Percentiles rank a stretch among this genome's conserved stretches.
Conservation (phyloP, 2,888 invertebrate genomes). For the Rambutsinella grinnellia region DNA sequence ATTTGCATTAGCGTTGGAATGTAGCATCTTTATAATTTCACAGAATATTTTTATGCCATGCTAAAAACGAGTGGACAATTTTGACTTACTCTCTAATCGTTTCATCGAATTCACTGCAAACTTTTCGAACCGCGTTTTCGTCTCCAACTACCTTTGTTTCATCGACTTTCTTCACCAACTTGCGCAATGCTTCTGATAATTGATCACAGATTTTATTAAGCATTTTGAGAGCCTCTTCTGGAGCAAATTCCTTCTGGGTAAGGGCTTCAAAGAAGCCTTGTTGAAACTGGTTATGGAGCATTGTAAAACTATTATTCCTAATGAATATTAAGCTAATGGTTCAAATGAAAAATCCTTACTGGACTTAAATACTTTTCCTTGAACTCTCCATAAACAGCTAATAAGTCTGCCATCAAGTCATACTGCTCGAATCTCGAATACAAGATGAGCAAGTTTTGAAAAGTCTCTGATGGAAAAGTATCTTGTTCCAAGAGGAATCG, state of each 20-base stretch:
- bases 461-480: slow-evolving; percentile 97
- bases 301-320: neutral
- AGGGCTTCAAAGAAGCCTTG: slow-evolving; percentile 97
- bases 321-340: too few relatives aligned
- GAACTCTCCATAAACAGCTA: slow-evolving; percentile 96
- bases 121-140: slow-evolving; percentile 50
- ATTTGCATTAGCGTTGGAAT: slow-evolving; percentile 99
- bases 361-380: slow-evolving; percentile 95
- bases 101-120: slow-evolving; percentile 63
- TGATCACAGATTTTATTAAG: slow-evolving; percentile 94
- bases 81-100: slow-evolving; percentile 68
- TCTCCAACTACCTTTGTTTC: slow-evolving; percentile 52
- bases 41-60: neutral
- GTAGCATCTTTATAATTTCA: slow-evolving; percentile 74
- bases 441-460: slow-evolving; percentile 92
- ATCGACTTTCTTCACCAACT: slow-evolving; percentile 79
- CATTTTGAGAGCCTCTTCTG: slow-evolving; percentile 95
- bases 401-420: slow-evolving; percentile 96
- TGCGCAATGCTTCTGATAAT: slow-evolving; percentile 89
- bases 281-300: slow-evolving; percentile 75
- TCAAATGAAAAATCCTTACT: slow-evolving; percentile 71
- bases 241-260: slow-evolving; percentile 96
- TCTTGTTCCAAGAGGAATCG: slow-evolving; percentile 96
- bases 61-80: too few relatives aligned
- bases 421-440: slow-evolving; percentile 98